Evolutionary conservation across 2,797 vertebrate genomes (phyloP).

Genomic region (Clarias fuscus): DNA sequence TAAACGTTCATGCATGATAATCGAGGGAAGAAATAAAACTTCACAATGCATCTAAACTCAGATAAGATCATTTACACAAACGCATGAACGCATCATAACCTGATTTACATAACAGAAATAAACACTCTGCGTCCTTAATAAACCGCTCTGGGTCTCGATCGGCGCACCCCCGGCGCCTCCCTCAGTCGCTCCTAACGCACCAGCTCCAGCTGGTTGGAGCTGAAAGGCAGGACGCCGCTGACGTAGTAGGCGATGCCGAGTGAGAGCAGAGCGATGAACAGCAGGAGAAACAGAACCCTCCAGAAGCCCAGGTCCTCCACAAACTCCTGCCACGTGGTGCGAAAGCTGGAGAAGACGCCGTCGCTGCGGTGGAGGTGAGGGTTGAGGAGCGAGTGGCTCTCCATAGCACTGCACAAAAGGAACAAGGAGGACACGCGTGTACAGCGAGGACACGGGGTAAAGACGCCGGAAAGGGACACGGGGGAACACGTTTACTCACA

Average conservation of each 20-base stretch:
- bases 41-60: background rate
- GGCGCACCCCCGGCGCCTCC: background rate
- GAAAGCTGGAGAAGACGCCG: conserved; percentile 85
- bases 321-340: conserved; percentile 87
- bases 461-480: too few relatives aligned
- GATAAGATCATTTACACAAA: conserved; percentile 24
- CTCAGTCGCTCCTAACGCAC: conserved; percentile 68
- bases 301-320: conserved; percentile 89
- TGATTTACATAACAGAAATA: background rate
- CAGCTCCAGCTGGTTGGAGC: conserved; percentile 84
- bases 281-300: conserved; percentile 81
- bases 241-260: conserved; percentile 87
- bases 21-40: background rate
- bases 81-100: background rate
- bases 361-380: conserved; percentile 84
- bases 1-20: background rate
- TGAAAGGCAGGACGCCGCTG: conserved; percentile 84
- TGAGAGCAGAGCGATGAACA: conserved; percentile 84
- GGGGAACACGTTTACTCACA: background rate
- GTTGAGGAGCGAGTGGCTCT: conserved; percentile 87
- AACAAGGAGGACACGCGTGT: background rate
- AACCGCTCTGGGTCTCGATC: background rate
- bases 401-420: conserved; percentile 77
- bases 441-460: background rate
- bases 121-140: background rate